Conservation (phyloP, 2,797 vertebrate species). For the Dallia pectoralis region DNA sequence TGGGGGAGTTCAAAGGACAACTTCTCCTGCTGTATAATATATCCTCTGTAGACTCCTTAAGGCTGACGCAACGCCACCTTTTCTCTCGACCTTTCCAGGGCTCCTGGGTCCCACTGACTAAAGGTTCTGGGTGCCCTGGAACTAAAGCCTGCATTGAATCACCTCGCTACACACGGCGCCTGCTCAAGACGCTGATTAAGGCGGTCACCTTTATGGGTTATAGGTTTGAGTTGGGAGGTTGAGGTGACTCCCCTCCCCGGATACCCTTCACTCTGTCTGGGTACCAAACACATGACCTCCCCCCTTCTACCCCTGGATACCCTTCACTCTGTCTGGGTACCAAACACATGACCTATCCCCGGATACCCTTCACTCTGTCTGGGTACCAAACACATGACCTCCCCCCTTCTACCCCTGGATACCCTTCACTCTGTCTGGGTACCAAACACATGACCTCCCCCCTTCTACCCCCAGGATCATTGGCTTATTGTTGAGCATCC, state of each 20-base stretch:
- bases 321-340: conserved; percentile 10
- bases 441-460: conserved; percentile 31
- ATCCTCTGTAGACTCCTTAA: neutral
- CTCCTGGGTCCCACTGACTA: neutral
- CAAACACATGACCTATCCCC: conserved; percentile 31
- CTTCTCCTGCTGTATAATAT: neutral
- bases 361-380: conserved; percentile 21
- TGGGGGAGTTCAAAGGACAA: neutral
- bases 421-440: conserved; percentile 11
- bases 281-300: conserved; percentile 31
- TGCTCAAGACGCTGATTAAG: conserved; percentile 63
- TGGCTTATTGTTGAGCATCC: conserved; percentile 33
- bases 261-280: conserved; percentile 19
- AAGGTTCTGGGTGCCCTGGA: neutral
- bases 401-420: conserved; percentile 22
- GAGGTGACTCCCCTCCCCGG: conserved; percentile 34
- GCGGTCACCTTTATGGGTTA: conserved; percentile 72
- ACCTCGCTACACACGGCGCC: conserved; percentile 24
- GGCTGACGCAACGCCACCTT: neutral
- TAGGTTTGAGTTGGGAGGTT: conserved; percentile 42
- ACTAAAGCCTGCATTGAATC: neutral
- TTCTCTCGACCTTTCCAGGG: neutral
- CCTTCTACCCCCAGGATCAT: conserved; percentile 25
- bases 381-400: conserved; percentile 29
- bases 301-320: conserved; percentile 19